Percentiles rank a stretch among this genome's conserved stretches.
Evolutionary conservation across 2,888 invertebrate genomes (phyloP).

Genomic region (Cheilosia soror): DNA sequence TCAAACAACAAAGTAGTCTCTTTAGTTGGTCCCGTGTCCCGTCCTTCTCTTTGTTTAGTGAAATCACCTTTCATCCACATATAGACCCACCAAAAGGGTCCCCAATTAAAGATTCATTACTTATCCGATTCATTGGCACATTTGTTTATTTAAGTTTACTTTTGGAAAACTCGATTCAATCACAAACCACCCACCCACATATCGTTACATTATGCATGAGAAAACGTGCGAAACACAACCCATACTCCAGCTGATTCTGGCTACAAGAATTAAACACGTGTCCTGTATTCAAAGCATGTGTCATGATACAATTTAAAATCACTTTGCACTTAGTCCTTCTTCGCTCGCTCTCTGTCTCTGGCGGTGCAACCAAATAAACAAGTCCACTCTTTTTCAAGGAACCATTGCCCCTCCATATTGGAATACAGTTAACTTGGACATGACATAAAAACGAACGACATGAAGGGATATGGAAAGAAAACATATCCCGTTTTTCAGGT

Average conservation of each 20-base stretch:
- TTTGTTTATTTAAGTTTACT: slow-evolving; percentile 40
- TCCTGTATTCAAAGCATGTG: slow-evolving; percentile 73
- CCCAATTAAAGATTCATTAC: slow-evolving; percentile 44
- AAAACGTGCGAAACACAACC: slow-evolving; percentile 57
- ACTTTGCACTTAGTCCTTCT: slow-evolving; percentile 68
- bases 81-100: slow-evolving; percentile 24
- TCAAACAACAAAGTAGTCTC: no score
- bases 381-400: slow-evolving; percentile 64
- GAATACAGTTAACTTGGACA: slow-evolving; percentile 51
- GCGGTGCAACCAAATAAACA: slow-evolving; percentile 51
- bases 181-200: neutral
- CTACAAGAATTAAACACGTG: slow-evolving; percentile 27
- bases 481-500: slow-evolving; percentile 62
- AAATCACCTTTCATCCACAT: slow-evolving; percentile 2
- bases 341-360: neutral
- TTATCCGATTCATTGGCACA: slow-evolving; percentile 44
- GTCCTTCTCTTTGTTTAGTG: neutral
- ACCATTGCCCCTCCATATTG: neutral
- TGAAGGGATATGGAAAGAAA: slow-evolving; percentile 24
- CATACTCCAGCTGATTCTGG: neutral
- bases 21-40: neutral
- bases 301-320: slow-evolving; percentile 75
- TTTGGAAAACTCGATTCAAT: slow-evolving; percentile 40
- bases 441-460: slow-evolving; percentile 44
- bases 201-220: slow-evolving; percentile 41